phyloP scores from a whole-genome alignment of 2,888 invertebrate species.

The Carterocephalus palaemon region DNA sequence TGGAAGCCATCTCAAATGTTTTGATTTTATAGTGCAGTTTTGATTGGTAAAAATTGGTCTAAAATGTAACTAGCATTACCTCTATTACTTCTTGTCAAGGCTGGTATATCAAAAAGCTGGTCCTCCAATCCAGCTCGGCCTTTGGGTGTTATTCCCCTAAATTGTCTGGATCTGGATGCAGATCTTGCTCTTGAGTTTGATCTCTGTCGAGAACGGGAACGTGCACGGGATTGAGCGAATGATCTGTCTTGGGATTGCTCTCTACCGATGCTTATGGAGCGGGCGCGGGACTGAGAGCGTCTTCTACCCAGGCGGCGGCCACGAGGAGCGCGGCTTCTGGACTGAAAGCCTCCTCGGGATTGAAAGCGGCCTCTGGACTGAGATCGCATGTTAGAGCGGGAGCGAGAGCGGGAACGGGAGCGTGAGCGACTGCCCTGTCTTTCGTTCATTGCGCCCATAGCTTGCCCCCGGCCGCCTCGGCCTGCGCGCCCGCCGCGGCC shows the following conservation, averaged over 20 bases:
- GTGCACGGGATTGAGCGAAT: slow-evolving; percentile 40
- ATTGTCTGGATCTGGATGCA: slow-evolving; percentile 55
- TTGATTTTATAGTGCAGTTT: background rate
- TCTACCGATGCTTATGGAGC: slow-evolving; percentile 36
- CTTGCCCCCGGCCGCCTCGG: slow-evolving; percentile 41
- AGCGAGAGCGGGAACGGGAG: slow-evolving; percentile 34
- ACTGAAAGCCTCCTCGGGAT: slow-evolving; percentile 34
- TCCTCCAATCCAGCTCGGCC: slow-evolving; percentile 64
- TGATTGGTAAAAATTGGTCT: background rate
- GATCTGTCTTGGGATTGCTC: slow-evolving; percentile 45
- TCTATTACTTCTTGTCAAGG: slow-evolving; percentile 47
- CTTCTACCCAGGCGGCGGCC: slow-evolving; percentile 22
- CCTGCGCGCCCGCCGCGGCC: slow-evolving; percentile 39
- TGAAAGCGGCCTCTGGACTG: slow-evolving; percentile 28
- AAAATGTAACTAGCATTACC: slow-evolving; percentile 29
- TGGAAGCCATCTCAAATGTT: background rate
- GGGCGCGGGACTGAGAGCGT: slow-evolving; percentile 44
- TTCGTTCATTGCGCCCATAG: background rate
- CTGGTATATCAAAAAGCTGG: slow-evolving; percentile 48
- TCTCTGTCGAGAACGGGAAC: slow-evolving; percentile 38
- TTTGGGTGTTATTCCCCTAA: slow-evolving; percentile 61
- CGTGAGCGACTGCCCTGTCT: background rate
- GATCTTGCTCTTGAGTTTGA: slow-evolving; percentile 55
- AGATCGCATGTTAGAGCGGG: slow-evolving; percentile 25
- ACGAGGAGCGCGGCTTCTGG: slow-evolving; percentile 32